Evolutionary conservation across 2,797 vertebrate species (phyloP).

Genomic region (Morus bassanus): DNA sequence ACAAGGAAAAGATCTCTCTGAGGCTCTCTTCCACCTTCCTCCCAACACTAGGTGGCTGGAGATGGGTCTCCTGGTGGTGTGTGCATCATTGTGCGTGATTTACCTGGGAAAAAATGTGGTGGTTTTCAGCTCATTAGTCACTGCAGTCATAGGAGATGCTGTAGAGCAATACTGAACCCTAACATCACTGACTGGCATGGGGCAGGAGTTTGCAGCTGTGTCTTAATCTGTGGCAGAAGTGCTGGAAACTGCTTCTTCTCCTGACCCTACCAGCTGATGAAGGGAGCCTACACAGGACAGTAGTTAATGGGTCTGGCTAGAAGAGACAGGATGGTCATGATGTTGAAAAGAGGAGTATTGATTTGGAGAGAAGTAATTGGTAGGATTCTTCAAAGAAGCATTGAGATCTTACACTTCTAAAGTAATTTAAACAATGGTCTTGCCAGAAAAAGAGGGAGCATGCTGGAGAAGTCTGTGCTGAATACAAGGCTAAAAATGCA

Average conservation of each 20-base stretch:
- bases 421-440: neutral
- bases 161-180: neutral
- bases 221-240: neutral
- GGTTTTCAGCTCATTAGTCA: neutral
- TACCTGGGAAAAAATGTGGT: neutral
- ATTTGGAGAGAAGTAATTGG: neutral
- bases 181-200: fast-evolving
- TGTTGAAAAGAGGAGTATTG: neutral
- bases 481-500: neutral
- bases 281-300: neutral
- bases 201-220: neutral
- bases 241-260: neutral
- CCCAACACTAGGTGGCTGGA: neutral
- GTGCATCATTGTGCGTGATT: neutral
- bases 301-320: neutral
- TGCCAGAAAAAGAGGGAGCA: neutral
- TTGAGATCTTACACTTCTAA: neutral
- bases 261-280: neutral
- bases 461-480: neutral
- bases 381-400: neutral
- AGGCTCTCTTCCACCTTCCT: neutral
- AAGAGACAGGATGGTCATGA: neutral
- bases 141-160: neutral
- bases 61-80: neutral
- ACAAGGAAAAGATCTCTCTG: fast-evolving